phyloP scores from a whole-genome alignment of 2,888 invertebrate genomes.

The Lycia hirtaria region DNA sequence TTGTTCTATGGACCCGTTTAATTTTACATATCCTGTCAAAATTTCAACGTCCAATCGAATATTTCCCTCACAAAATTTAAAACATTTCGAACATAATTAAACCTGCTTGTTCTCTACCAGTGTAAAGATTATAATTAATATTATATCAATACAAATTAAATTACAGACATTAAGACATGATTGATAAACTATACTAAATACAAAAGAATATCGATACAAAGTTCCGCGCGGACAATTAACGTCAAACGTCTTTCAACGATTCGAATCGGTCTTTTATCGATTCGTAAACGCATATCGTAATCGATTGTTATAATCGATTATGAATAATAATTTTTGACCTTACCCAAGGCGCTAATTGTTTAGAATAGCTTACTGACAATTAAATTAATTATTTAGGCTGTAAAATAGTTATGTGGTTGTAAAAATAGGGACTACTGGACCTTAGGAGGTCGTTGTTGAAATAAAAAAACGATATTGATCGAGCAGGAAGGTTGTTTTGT shows the following conservation, averaged over 20 bases:
- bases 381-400: constrained; percentile 70
- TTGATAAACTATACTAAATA: constrained; percentile 25
- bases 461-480: constrained; percentile 19
- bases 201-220: constrained; percentile 45
- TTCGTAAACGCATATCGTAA: constrained; percentile 69
- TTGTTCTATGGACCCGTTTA: no score
- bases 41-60: no score
- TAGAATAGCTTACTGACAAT: constrained; percentile 68
- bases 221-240: constrained; percentile 51
- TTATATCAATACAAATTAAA: constrained; percentile 2
- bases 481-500: constrained; percentile 12
- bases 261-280: constrained; percentile 72
- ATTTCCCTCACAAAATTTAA: no score
- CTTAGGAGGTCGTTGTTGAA: constrained; percentile 41
- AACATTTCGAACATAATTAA: no score
- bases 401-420: constrained; percentile 58
- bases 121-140: background rate
- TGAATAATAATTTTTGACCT: constrained; percentile 78
- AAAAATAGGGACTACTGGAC: constrained; percentile 55
- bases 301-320: constrained; percentile 68
- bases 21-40: no score
- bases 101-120: background rate
- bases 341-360: constrained; percentile 71
- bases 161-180: constrained; percentile 12
- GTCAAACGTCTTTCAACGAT: constrained; percentile 66